These are phyloP conservation scores for Octodon degus DNA, from an alignment of 2,113 vertebrate genomes.

Conservation along the genomic window DNA sequence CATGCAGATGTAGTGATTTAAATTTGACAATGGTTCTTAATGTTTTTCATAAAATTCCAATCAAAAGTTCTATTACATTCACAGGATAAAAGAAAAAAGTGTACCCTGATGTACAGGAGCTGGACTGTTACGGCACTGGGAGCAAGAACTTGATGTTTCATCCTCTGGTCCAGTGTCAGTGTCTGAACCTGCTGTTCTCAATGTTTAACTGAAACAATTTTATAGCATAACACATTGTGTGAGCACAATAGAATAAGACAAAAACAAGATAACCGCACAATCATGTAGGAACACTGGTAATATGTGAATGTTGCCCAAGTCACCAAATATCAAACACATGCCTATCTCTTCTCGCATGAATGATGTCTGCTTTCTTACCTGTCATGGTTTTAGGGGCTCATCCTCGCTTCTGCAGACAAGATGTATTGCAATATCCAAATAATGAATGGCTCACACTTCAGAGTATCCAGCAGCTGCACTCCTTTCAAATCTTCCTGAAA, in stretches of 20 bases:
- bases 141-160: background rate
- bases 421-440: background rate
- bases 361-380: background rate
- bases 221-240: background rate
- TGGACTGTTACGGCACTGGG: background rate
- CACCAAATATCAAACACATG: background rate
- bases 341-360: background rate
- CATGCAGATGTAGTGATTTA: background rate
- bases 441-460: background rate
- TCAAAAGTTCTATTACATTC: background rate
- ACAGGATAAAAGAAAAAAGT: background rate
- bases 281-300: background rate
- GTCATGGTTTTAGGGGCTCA: background rate
- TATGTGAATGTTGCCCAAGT: background rate
- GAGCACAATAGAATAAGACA: background rate
- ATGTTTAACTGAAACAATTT: background rate
- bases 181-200: fast-evolving
- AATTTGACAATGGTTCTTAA: background rate
- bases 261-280: background rate
- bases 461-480: background rate
- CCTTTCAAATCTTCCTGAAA: background rate
- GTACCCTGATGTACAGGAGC: background rate
- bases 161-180: background rate
- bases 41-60: background rate
- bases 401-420: background rate